Base-by-base conservation (phyloP, 2,113 vertebrate species). In the Neoarius graeffei region DNA sequence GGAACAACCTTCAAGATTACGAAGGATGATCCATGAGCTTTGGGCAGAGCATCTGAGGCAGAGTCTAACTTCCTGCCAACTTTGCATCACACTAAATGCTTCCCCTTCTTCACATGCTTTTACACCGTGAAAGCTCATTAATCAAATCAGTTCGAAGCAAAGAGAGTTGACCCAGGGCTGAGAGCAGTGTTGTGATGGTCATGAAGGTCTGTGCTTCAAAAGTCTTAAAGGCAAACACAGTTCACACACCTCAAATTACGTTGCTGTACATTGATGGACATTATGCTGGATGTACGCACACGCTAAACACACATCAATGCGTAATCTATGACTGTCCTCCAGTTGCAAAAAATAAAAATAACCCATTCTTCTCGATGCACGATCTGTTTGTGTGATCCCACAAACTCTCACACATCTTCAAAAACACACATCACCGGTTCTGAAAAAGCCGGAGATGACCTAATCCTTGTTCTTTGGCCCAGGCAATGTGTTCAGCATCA, bases 51-150 rank as follows among this genome's bases (percentile, higher is more conserved):
- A 82, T 62, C 59, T 62, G 35, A 62, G 80, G 57, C 80, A 62
- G 54, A 8, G 88, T 79, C 76, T 62, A 62, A 56, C 77, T 89
- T 90, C 52, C 69, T 77, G 89, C 90, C 83, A 91, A 85, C 69
- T 73, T 90, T 84, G 89, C 91, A 88, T 93, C 92, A 91, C 90
- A 89, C 90, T 92, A 92, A 93, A 93, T 90, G 85, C 90, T 90
- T 89, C 81, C 90, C 89, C 81, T 89, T 89, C 89, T 91, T 92
- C 88, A 74, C 86, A 90, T 89, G 91, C 93, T 93, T 94, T 94
- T 91, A 93, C 93, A 87, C 76, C 66, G 86, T 56, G 92, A 93
- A 90, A 89, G 90, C 89, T 92, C 91, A 94, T 95, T 94, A 93
- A 95, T 95, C 95, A 95, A 87, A 85, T 90, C 57, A 82, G 13